Evolutionary conservation across 2,797 vertebrate genomes (phyloP), one percentile per base, ranked within the genome.

Genomic region (Urophycis tenuis): DNA sequence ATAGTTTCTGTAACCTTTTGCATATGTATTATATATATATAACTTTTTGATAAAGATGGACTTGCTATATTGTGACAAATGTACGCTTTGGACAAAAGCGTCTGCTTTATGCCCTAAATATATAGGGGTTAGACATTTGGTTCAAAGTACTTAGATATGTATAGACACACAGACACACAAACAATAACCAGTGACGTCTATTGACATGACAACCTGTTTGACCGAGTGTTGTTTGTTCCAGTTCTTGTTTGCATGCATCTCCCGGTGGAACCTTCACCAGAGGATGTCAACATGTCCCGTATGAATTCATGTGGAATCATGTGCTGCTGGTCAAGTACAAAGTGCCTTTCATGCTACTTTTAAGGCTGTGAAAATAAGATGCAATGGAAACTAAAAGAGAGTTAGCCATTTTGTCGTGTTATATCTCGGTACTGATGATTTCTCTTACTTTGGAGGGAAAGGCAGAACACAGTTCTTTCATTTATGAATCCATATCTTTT

Each of bases 301-400:
- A 60, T 60, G 53, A 41, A 60, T 60, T 77, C 74, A 82, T 60
- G 53, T 3, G 53, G n/a, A 60, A 60, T 60, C 25, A 60, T 60
- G 53, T 60, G 53, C 22, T 60, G 53, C 53, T n/a, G 19, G 5
- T 60, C 22, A n/a, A 9, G 22, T 60, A 60, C 53, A 60, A 60
- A 60, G 53, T 60, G 22, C 53, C 53, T 60, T 60, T 60, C 53
- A 60, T 60, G 53, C 53, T 60, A 60, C 25, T 60, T 60, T 60
- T 7, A 60, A 60, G 53, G 53, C 53, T 60, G 22, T 60, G 53
- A 2, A 25, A 60, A n/a, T 60, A n/a, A 10, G 53, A 60, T 12
- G 39, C 39, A 41, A 41, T 60, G 53, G 53, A 60, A 60, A 60
- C n/a, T n/a, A 12, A 53, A 22, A 53, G 45, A 41, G 39, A 15